A percentile compares a stretch with the other conserved stretches of the same genome.
Conservation (phyloP, 2,888 invertebrate genomes). For the Amblyjoppa fuscipennis region DNA sequence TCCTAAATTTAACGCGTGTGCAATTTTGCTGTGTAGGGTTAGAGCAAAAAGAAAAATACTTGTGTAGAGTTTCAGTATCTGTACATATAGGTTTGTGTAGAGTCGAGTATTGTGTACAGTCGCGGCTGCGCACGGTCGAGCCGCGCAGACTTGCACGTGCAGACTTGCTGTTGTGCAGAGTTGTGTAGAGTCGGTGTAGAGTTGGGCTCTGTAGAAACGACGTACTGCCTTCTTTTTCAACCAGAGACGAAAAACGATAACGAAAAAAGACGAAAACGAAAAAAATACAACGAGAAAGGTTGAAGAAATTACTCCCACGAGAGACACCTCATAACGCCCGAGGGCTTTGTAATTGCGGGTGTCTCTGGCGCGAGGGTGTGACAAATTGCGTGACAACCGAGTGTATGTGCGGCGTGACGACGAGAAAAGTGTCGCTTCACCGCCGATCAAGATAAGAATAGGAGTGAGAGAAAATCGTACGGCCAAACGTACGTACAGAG, state of each 20-base stretch:
- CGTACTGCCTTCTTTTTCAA: neutral
- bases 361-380: constrained; percentile 12
- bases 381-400: constrained; percentile 11
- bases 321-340: constrained; percentile 8
- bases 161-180: no score
- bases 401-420: constrained; percentile 22
- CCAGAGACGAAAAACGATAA: neutral
- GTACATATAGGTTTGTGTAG: no score
- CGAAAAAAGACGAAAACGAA: no score
- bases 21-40: no score
- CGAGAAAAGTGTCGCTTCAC: constrained; percentile 19
- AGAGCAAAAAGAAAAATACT: no score
- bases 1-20: no score
- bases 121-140: no score
- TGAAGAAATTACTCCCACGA: neutral
- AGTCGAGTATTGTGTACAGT: no score
- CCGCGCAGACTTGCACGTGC: no score
- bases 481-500: neutral
- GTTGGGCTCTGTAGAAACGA: no score
- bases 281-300: neutral
- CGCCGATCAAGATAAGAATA: constrained; percentile 39
- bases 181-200: no score
- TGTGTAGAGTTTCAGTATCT: no score
- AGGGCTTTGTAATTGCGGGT: neutral
- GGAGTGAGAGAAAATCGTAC: neutral